A percentile compares a stretch with the other conserved stretches of the same genome.
Conservation (phyloP, 2,888 invertebrate genomes). For the Antheraea yamamai region DNA sequence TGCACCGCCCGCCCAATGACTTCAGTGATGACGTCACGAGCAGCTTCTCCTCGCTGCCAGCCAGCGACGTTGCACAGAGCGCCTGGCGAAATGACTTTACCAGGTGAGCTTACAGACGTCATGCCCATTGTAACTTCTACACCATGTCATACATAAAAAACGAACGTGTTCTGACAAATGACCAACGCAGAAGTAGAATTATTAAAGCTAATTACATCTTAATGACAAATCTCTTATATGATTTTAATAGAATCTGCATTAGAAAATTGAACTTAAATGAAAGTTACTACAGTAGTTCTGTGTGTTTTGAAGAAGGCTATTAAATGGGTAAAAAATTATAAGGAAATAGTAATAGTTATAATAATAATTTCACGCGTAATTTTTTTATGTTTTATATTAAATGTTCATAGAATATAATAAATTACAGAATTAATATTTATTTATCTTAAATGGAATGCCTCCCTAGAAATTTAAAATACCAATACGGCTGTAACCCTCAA, state of each 20-base stretch:
- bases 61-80: constrained; percentile 65
- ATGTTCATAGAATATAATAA: neutral
- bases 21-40: constrained; percentile 75
- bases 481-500: neutral
- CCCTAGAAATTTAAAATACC: neutral
- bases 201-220: neutral
- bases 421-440: neutral
- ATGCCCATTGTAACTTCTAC: constrained; percentile 18
- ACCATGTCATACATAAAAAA: neutral
- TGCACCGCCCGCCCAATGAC: constrained; percentile 66
- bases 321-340: too few relatives aligned
- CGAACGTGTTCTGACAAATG: neutral
- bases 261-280: neutral
- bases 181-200: neutral
- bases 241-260: neutral
- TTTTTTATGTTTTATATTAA: neutral
- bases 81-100: constrained; percentile 74
- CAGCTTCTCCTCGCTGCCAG: constrained; percentile 70
- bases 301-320: neutral
- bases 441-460: neutral
- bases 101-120: constrained; percentile 59
- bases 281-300: neutral
- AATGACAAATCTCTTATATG: neutral
- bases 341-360: too few relatives aligned
- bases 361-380: neutral